These are phyloP conservation scores for Anniella stebbinsi DNA, from an alignment of 2,797 vertebrate genomes.

Conservation along the genomic window DNA sequence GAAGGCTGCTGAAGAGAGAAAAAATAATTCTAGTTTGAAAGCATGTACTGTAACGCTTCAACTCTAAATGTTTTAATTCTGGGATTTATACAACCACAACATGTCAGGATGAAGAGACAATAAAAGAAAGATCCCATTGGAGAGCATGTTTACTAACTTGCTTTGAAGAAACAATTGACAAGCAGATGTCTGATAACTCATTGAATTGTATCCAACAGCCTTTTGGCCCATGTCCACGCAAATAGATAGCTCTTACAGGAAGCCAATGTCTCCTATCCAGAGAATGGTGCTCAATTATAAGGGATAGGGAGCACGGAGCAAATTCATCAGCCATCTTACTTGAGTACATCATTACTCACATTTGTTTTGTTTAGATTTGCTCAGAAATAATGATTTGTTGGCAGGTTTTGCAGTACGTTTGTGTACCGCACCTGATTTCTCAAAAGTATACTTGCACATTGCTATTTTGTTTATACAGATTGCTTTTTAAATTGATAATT, in stretches of 20 bases:
- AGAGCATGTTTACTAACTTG: constrained; percentile 25
- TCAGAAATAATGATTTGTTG: neutral
- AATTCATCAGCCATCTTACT: neutral
- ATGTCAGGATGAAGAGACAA: constrained; percentile 16
- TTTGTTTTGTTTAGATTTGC: constrained; percentile 17
- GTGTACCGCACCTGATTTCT: neutral
- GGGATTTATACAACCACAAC: neutral
- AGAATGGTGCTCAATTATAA: constrained; percentile 29
- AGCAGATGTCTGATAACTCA: constrained; percentile 50
- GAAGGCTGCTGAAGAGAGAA: neutral
- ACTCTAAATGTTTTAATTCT: constrained; percentile 30
- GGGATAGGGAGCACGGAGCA: constrained; percentile 2
- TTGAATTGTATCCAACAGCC: constrained; percentile 9
- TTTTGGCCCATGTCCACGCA: constrained; percentile 23
- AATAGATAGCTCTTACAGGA: constrained; percentile 10
- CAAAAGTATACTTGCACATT: neutral
- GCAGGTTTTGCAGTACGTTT: neutral
- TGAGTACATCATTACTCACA: neutral
- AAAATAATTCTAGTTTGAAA: neutral
- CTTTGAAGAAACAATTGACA: constrained; percentile 36
- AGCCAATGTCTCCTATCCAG: neutral
- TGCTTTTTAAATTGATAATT: neutral
- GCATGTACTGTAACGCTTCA: neutral
- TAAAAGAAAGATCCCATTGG: neutral
- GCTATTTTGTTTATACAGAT: neutral